phyloP scores from a whole-genome alignment of 2,888 invertebrate species.

The Catocala sponsa region DNA sequence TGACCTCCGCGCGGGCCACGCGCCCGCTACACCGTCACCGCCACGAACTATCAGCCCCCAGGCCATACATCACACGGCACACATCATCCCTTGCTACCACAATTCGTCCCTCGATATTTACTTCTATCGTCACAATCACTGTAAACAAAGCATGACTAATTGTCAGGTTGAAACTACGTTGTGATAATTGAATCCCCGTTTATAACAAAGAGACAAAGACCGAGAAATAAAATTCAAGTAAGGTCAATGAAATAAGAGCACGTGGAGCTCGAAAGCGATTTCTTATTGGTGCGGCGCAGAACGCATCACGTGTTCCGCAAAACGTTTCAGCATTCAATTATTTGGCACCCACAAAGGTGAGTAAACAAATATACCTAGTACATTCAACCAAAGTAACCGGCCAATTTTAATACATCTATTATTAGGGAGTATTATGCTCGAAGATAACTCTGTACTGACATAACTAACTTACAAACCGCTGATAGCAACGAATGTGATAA shows the following conservation, averaged over 20 bases:
- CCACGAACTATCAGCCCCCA: constrained; percentile 45
- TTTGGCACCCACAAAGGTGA: constrained; percentile 54
- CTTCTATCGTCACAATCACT: constrained; percentile 22
- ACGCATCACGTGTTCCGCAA: constrained; percentile 54
- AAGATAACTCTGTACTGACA: constrained; percentile 38
- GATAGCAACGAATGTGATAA: constrained; percentile 21
- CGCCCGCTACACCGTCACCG: constrained; percentile 58
- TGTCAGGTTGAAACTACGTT: constrained; percentile 35
- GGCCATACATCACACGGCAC: constrained; percentile 23
- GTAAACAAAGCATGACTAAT: constrained; percentile 51
- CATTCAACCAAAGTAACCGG: constrained; percentile 45
- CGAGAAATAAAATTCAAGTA: constrained; percentile 53
- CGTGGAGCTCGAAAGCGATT: constrained; percentile 53
- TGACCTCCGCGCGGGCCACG: constrained; percentile 74
- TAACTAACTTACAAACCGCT: constrained; percentile 29
- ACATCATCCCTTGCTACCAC: constrained; percentile 30
- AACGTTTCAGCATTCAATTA: constrained; percentile 47
- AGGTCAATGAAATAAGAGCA: constrained; percentile 68
- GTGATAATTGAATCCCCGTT: constrained; percentile 40
- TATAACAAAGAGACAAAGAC: constrained; percentile 61
- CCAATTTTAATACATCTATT: constrained; percentile 42
- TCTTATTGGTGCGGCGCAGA: constrained; percentile 44
- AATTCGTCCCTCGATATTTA: constrained; percentile 22
- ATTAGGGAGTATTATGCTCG: constrained; percentile 41
- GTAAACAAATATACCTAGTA: constrained; percentile 47